Evolutionary conservation across 2,797 vertebrate species (phyloP), one percentile per base, ranked within the genome.

Genomic region (Carapus acus): DNA sequence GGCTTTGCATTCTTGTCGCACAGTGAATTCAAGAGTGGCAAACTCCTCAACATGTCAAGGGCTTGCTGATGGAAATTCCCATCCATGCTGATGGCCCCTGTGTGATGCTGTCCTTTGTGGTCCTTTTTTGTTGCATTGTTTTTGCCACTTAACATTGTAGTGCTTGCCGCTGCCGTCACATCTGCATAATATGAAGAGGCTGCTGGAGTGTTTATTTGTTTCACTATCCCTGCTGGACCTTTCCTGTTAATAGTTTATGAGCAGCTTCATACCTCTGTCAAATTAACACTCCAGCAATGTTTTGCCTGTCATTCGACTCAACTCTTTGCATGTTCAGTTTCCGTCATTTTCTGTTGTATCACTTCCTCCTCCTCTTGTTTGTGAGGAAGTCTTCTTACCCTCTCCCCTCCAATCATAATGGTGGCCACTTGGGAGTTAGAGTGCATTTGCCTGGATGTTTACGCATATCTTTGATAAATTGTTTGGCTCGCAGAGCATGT

Each of bases 191-290:
- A 69, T 78, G 62, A 62, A 84, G 80, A 74, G 82, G 68, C 31
- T 69, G 47, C 51, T 80, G 48, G 68, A 85, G 81, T 86, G 81
- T 83, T 85, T 78, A 75, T 84, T 83, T 79, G 69, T 78, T 82
- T 81, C 67, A 74, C 22, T 80, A 73, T 74, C 66, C 70, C 78
- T 66, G 51, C 67, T 65, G 75, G 73, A 80, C 63, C 67, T 57
- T 66, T 65, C 33, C 71, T 74, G 78, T 77, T 78, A 74, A 79
- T 70, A 76, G 76, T 49, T 54, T 58, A 74, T 50, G 65, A 77
- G 73, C 49, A 7, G 57, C 70, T 79, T 73, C 58, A 73, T 74
- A 64, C 55, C 57, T 59, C 69, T 13, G 50, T 39, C 62, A 71
- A 83, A 83, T 84, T 69, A 82, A 78, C 67, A 69, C 67, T 69